Base-by-base conservation (phyloP, 2,113 vertebrate genomes). In the Nasalis larvatus region DNA sequence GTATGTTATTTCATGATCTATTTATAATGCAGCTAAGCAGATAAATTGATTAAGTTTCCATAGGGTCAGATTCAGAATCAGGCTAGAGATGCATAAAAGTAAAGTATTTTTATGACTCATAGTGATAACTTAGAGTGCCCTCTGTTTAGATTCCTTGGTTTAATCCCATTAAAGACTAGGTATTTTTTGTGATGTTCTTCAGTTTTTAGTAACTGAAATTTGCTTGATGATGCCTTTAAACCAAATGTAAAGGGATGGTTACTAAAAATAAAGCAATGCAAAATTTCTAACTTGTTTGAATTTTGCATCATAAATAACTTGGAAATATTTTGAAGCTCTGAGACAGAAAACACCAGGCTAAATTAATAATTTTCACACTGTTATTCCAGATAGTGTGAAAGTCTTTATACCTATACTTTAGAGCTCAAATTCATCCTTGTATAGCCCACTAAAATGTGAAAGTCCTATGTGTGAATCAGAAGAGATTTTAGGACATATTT, bases 281-380 rank as follows among this genome's bases (percentile, higher is more conserved):
- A 92, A 86, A 32, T 95, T 16, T 92, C 42, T 32, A n/a, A 49
- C 6, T 94, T 94, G n/a, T 95, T 97, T 90, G 52, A 95, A 81
- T 92, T 96, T 88, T 81, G 25, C 16, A 87, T 92, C n/a, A 82
- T 5, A 89, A 90, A 95, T 92, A 81, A 76, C 77, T 94, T 47
- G 63, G 45, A 97, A 93, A 89, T 86, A 71, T 87, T 96, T 97
- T 93, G 88, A 84, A 86, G 14, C 30, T 69, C 12, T 89, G 35
- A 96, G 96, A 32, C 77, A 95, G 58, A 92, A 97, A 97, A 18
- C n/a, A 91, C 60, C 25, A 95, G 77, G 16, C 37, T 94, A 96
- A 96, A 71, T 94, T 89, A 91, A 63, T 96, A 77, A 77, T 74
- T 96, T 94, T 83, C 42, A 94, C 71, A 32, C 8, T 95, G 25